A percentile compares a stretch with the other conserved stretches of the same genome.
phyloP scores from a whole-genome alignment of 2,797 vertebrate genomes.

The Capromys pilorides region DNA sequence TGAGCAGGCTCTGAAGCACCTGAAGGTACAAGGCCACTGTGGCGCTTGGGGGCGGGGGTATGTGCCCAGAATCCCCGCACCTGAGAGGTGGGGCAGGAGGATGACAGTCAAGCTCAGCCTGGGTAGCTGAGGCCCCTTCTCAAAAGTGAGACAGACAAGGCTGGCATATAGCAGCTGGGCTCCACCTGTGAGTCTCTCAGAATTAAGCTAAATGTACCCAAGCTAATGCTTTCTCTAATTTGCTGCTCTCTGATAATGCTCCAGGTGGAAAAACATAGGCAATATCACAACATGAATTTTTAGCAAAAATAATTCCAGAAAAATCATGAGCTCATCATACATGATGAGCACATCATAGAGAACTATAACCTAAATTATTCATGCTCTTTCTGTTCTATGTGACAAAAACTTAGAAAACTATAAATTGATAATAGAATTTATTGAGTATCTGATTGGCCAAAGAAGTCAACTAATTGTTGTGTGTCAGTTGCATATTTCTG shows the following conservation, averaged over 20 bases:
- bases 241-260: neutral
- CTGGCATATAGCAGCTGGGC: neutral
- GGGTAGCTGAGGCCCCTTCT: neutral
- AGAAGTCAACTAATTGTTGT: neutral
- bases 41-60: fast-evolving
- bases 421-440: neutral
- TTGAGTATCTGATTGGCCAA: neutral
- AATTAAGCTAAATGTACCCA: neutral
- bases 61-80: neutral
- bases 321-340: neutral
- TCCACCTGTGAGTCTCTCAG: neutral
- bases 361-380: neutral
- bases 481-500: neutral
- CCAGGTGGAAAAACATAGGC: neutral
- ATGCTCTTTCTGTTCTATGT: neutral
- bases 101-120: neutral
- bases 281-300: conserved; percentile 12
- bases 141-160: neutral
- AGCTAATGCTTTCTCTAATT: neutral
- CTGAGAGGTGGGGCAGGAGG: neutral
- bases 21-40: conserved; percentile 87
- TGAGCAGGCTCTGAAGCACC: conserved; percentile 95
- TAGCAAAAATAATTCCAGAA: neutral
- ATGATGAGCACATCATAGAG: neutral
- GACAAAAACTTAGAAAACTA: neutral